Conservation (phyloP, 1,140 invertebrate genomes). For the Drosophila setifemur region DNA sequence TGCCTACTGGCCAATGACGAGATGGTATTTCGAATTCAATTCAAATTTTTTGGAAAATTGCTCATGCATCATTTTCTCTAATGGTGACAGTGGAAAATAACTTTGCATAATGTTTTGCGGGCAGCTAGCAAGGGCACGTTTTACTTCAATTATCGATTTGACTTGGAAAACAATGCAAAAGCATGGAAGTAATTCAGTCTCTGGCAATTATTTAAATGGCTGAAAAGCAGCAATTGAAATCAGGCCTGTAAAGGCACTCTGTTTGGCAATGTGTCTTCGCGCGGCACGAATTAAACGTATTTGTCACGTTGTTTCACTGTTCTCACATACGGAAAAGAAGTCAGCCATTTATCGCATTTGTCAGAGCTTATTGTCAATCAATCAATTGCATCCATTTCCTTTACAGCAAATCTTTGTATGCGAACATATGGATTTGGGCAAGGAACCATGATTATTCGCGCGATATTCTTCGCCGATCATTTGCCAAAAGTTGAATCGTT, state of each 20-base stretch:
- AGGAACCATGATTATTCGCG: neutral
- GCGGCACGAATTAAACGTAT: slow-evolving; percentile 45
- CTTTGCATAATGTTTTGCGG: slow-evolving; percentile 42
- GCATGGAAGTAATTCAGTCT: slow-evolving; percentile 14
- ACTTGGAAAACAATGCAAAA: slow-evolving; percentile 3
- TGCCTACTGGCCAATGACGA: slow-evolving; percentile 10
- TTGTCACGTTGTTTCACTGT: slow-evolving; percentile 32
- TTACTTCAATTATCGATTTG: slow-evolving; percentile 55
- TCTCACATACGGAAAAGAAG: neutral
- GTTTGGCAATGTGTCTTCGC: slow-evolving; percentile 8
- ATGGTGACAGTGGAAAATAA: slow-evolving; percentile 38
- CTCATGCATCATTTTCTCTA: slow-evolving; percentile 62
- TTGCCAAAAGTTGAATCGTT: slow-evolving; percentile 61
- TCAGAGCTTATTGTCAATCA: slow-evolving; percentile 69
- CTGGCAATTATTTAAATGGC: slow-evolving; percentile 43
- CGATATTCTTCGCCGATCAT: slow-evolving; percentile 21
- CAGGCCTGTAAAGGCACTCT: slow-evolving; percentile 7
- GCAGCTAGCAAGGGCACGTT: slow-evolving; percentile 23
- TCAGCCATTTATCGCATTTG: slow-evolving; percentile 38
- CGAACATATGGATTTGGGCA: slow-evolving; percentile 18
- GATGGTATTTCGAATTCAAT: slow-evolving; percentile 59
- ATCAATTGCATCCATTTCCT: slow-evolving; percentile 45
- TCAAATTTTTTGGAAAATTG: slow-evolving; percentile 57
- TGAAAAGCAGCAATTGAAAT: neutral
- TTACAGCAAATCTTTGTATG: slow-evolving; percentile 2